Conservation (phyloP, 2,888 invertebrate species). For the Orgyia antiqua region DNA sequence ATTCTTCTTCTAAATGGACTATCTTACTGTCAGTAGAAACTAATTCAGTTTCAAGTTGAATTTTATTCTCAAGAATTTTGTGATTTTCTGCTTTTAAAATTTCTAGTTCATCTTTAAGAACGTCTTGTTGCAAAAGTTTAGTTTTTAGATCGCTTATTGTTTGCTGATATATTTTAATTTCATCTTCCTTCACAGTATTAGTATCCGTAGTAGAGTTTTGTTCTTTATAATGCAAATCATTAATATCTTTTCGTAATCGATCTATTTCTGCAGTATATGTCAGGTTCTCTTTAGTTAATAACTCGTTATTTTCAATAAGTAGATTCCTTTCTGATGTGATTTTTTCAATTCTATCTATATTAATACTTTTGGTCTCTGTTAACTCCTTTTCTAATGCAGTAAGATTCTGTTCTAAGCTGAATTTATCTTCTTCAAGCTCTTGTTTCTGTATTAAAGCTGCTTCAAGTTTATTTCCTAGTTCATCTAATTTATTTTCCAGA, state of each 20-base stretch:
- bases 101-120: conserved; percentile 35
- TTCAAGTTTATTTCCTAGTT: conserved; percentile 21
- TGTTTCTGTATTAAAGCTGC: conserved; percentile 17
- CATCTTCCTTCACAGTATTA: conserved; percentile 19
- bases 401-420: conserved; percentile 34
- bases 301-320: conserved; percentile 26
- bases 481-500: conserved; percentile 19
- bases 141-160: conserved; percentile 36
- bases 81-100: conserved; percentile 45
- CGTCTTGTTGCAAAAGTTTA: conserved; percentile 35
- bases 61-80: conserved; percentile 35
- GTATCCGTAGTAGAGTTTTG: conserved; percentile 37
- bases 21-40: conserved; percentile 48
- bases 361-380: conserved; percentile 11
- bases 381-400: conserved; percentile 23
- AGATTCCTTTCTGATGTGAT: conserved; percentile 28
- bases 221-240: conserved; percentile 25
- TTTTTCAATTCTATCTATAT: conserved; percentile 19
- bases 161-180: conserved; percentile 28
- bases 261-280: conserved; percentile 30
- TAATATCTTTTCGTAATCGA: conserved; percentile 28
- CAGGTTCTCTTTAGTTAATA: conserved; percentile 33
- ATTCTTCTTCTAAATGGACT: conserved; percentile 55
- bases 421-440: conserved; percentile 37
- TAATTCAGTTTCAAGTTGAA: conserved; percentile 45